A percentile compares a stretch with the other conserved stretches of the same genome.
Evolutionary conservation across 2,797 vertebrate species (phyloP).

Genomic region (Syndactyla subalaris): DNA sequence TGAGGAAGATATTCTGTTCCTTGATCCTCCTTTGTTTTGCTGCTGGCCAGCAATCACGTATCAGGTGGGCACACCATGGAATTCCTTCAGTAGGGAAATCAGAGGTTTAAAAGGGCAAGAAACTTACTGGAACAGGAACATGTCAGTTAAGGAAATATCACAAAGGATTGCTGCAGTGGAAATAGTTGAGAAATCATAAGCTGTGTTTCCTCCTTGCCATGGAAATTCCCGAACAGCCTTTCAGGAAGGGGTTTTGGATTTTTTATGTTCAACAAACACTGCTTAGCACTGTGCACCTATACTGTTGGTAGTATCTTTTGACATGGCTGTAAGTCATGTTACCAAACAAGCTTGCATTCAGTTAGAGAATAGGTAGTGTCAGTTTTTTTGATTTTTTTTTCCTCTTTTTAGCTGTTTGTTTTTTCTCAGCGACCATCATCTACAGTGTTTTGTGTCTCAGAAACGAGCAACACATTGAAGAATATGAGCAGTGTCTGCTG

Average conservation of each 20-base stretch:
- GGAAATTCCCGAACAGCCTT: background rate
- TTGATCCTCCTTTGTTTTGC: background rate
- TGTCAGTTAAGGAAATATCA: background rate
- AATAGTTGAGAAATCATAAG: background rate
- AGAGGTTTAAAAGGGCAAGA: background rate
- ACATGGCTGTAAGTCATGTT: background rate
- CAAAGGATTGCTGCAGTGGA: background rate
- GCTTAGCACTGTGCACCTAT: background rate
- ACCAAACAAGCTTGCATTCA: background rate
- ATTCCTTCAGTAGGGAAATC: background rate
- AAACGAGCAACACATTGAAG: background rate
- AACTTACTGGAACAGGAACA: background rate
- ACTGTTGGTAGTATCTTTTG: background rate
- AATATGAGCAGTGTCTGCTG: background rate
- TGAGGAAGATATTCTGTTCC: background rate
- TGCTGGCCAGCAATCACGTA: fast-evolving
- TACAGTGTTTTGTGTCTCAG: background rate
- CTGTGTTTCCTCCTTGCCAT: background rate
- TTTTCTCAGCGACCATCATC: background rate
- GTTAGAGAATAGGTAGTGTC: background rate
- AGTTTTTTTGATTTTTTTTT: background rate
- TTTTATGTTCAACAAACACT: fast-evolving
- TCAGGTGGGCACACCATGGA: background rate
- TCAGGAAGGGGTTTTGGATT: background rate
- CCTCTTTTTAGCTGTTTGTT: background rate